phyloP scores from a whole-genome alignment of 30 jellyfish, hydroid and myxozoan genomes.

The Aurelia sp. region DNA sequence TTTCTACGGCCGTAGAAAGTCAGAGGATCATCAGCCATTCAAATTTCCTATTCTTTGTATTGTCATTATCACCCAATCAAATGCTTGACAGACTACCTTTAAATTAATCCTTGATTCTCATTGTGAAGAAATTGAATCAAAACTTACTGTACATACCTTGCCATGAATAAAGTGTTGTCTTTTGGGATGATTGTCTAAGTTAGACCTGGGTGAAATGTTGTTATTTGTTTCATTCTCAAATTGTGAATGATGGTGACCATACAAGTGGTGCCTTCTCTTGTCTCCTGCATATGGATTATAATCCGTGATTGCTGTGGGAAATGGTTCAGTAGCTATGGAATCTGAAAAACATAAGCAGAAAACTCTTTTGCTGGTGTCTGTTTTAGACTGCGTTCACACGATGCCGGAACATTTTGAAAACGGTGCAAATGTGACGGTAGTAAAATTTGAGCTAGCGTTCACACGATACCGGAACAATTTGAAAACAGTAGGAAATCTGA shows the following conservation, averaged over 20 bases:
- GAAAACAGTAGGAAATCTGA: too few species aligned
- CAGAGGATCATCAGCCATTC: too few species aligned
- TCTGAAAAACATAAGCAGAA: conserved; percentile 1
- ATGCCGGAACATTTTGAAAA: too few species aligned
- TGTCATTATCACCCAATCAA: too few species aligned
- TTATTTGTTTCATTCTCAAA: conserved; percentile 31
- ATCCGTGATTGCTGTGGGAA: conserved; percentile 51
- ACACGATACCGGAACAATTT: too few species aligned
- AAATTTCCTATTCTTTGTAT: too few species aligned
- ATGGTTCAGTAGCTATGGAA: conserved; percentile 15
- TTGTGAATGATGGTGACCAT: conserved; percentile 52
- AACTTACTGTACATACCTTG: conserved; percentile 36
- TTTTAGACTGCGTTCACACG: too few species aligned
- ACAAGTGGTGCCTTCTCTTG: conserved; percentile 19
- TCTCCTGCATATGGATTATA: conserved; percentile 30
- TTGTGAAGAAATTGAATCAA: neutral
- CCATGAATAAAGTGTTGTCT: conserved; percentile 78
- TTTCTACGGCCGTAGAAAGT: too few species aligned
- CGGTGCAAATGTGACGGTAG: too few species aligned
- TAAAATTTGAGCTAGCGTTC: too few species aligned
- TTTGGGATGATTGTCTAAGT: conserved; percentile 30
- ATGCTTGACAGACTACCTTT: too few species aligned
- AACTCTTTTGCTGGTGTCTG: neutral
- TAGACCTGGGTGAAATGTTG: conserved; percentile 32
- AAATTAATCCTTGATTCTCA: too few species aligned